phyloP scores from a whole-genome alignment of 1,140 invertebrate species.

The Drosophila albomicans region DNA sequence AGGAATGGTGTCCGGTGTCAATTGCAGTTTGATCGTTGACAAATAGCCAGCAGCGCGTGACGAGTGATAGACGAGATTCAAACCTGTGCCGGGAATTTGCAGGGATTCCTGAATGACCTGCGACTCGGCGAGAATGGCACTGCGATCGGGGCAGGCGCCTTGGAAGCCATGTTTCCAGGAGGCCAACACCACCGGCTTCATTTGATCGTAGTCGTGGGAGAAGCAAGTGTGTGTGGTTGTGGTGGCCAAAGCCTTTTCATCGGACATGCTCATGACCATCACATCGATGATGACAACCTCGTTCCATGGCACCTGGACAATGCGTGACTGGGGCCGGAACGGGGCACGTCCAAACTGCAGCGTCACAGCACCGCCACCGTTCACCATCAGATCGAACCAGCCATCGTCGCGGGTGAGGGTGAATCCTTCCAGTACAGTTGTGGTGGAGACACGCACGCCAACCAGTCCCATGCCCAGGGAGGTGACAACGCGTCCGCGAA shows the following conservation, averaged over 20 bases:
- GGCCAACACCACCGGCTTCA: slow-evolving; percentile 97
- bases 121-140: slow-evolving; percentile 96
- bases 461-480: slow-evolving; percentile 95
- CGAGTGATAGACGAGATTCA: slow-evolving; percentile 98
- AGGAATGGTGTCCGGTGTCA: slow-evolving; percentile 94
- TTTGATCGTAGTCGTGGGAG: slow-evolving; percentile 95
- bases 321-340: slow-evolving; percentile 94
- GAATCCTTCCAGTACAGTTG: slow-evolving; percentile 95
- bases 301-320: slow-evolving; percentile 98
- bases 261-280: slow-evolving; percentile 93
- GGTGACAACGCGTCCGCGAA: slow-evolving; percentile 96
- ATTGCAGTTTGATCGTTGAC: slow-evolving; percentile 96
- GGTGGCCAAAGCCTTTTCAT: slow-evolving; percentile 88
- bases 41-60: slow-evolving; percentile 96
- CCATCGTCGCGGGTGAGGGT: slow-evolving; percentile 96
- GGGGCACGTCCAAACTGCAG: slow-evolving; percentile 97
- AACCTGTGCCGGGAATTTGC: slow-evolving; percentile 95
- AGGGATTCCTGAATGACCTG: slow-evolving; percentile 98
- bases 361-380: slow-evolving; percentile 97
- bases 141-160: slow-evolving; percentile 96
- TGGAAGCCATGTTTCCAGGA: slow-evolving; percentile 99
- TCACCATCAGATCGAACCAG: slow-evolving; percentile 98
- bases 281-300: slow-evolving; percentile 96
- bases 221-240: slow-evolving; percentile 91
- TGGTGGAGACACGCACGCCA: slow-evolving; percentile 96